These are phyloP conservation scores for Marronus borbonicus DNA, from an alignment of 2,888 invertebrate genomes.

Conservation along the genomic window DNA sequence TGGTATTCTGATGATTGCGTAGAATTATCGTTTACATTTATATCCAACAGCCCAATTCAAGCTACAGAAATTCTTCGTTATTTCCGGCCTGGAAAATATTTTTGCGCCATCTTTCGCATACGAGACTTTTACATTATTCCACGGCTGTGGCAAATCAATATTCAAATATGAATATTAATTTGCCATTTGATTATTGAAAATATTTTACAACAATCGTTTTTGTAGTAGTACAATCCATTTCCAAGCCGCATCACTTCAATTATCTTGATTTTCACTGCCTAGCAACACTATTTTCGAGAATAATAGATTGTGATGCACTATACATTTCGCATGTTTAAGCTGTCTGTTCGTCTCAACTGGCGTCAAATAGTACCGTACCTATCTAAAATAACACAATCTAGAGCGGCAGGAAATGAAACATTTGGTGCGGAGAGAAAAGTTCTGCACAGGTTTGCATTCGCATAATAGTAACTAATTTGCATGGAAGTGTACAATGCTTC, in stretches of 20 bases:
- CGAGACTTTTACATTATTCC: too few species aligned
- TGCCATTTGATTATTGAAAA: too few species aligned
- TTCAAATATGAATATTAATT: too few species aligned
- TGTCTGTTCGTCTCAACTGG: neutral
- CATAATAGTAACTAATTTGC: slow-evolving; percentile 30
- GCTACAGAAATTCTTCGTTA: too few species aligned
- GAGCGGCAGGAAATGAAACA: slow-evolving; percentile 40
- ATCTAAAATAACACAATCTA: slow-evolving; percentile 20
- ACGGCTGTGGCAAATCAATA: too few species aligned
- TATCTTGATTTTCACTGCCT: slow-evolving; percentile 12
- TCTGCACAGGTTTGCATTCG: slow-evolving; percentile 34
- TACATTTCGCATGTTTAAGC: slow-evolving; percentile 31
- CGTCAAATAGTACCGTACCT: slow-evolving; percentile 1
- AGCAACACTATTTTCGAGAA: slow-evolving; percentile 28
- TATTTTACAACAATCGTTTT: too few species aligned
- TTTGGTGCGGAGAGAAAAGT: slow-evolving; percentile 36
- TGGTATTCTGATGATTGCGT: too few species aligned
- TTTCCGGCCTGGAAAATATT: too few species aligned
- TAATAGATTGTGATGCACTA: slow-evolving; percentile 41
- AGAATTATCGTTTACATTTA: too few species aligned
- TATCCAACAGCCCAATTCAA: too few species aligned
- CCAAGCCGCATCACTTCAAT: neutral
- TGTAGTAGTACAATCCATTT: too few species aligned
- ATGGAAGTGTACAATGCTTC: slow-evolving; percentile 29
- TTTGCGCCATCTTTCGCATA: too few species aligned